A percentile compares a stretch with the other conserved stretches of the same genome.
These are phyloP conservation scores for Prionailurus viverrinus DNA, from an alignment of 2,113 vertebrate species.

Conservation along the genomic window DNA sequence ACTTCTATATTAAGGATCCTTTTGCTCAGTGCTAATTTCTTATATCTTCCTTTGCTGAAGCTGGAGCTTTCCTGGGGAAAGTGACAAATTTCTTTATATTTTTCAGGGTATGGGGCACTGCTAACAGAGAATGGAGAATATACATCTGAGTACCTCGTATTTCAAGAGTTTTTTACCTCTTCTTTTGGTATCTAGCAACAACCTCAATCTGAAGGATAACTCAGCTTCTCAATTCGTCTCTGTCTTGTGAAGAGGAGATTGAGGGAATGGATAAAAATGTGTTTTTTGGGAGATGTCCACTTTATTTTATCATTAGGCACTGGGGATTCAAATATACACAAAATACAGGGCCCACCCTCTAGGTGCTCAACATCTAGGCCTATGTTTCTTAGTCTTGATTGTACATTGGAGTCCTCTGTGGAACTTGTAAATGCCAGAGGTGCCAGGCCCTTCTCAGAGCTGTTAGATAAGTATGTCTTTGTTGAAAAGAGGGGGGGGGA, in stretches of 20 bases:
- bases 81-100: conserved; percentile 51
- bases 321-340: background rate
- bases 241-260: background rate
- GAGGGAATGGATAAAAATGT: background rate
- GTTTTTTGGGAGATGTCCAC: background rate
- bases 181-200: conserved; percentile 85
- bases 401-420: background rate
- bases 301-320: background rate
- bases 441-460: background rate
- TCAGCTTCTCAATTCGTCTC: background rate
- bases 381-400: background rate
- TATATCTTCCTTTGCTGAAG: background rate
- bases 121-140: conserved; percentile 93
- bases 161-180: conserved; percentile 89
- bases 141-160: conserved; percentile 91
- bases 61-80: background rate
- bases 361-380: background rate
- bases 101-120: conserved; percentile 94
- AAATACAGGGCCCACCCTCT: background rate
- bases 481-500: background rate
- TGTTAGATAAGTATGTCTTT: background rate
- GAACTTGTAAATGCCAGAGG: background rate
- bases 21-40: background rate
- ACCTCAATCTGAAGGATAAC: background rate
- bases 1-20: background rate